Conservation (phyloP, 2,888 invertebrate species). For the Euclidia mi region DNA sequence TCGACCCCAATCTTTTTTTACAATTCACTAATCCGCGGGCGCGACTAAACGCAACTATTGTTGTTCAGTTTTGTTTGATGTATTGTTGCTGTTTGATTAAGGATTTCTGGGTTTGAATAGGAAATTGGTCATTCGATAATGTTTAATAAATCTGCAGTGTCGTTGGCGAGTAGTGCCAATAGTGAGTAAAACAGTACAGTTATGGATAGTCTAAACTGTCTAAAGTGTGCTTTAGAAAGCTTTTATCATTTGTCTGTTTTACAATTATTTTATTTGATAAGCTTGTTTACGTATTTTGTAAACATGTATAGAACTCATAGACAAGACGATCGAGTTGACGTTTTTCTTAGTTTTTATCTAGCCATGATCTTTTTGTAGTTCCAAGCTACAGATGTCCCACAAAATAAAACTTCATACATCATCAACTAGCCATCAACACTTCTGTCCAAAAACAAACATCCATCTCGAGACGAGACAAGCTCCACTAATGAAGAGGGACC, state of each 20-base stretch:
- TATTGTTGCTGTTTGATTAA: constrained; percentile 63
- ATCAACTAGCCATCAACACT: constrained; percentile 84
- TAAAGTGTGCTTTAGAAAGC: too few relatives aligned
- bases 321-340: too few relatives aligned
- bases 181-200: too few relatives aligned
- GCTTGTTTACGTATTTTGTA: too few relatives aligned
- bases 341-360: neutral
- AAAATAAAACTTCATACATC: constrained; percentile 78
- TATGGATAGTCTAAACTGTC: too few relatives aligned
- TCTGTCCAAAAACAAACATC: constrained; percentile 89
- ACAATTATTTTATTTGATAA: too few relatives aligned
- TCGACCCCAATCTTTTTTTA: constrained; percentile 86
- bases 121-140: constrained; percentile 37
- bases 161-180: too few relatives aligned
- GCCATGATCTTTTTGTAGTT: constrained; percentile 5
- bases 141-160: constrained; percentile 15
- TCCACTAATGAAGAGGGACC: constrained; percentile 88
- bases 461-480: constrained; percentile 87
- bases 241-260: too few relatives aligned
- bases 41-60: constrained; percentile 83
- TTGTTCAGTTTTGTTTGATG: constrained; percentile 73
- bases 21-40: constrained; percentile 88
- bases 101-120: constrained; percentile 52
- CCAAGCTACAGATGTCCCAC: constrained; percentile 48
- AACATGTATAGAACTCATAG: too few relatives aligned